A percentile compares a stretch with the other conserved stretches of the same genome.
Evolutionary conservation across 2,888 invertebrate genomes (phyloP).

Genomic region (Bibio marci): DNA sequence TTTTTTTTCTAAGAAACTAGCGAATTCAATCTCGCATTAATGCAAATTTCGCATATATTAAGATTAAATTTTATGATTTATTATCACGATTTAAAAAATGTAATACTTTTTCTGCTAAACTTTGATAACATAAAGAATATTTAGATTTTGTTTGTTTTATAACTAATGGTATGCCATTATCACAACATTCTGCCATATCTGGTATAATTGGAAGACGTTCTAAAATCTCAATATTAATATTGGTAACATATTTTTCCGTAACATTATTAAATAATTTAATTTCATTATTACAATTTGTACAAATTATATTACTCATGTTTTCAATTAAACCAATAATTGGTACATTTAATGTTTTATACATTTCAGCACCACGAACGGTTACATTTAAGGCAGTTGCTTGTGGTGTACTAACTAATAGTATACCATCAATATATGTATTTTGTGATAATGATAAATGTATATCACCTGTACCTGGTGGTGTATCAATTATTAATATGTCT

Average conservation of each 20-base stretch:
- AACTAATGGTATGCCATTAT: slow-evolving; percentile 22
- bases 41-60: no score
- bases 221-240: slow-evolving; percentile 47
- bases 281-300: slow-evolving; percentile 56
- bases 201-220: slow-evolving; percentile 33
- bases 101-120: slow-evolving; percentile 7
- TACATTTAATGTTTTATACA: slow-evolving; percentile 70
- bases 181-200: slow-evolving; percentile 23
- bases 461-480: slow-evolving; percentile 95
- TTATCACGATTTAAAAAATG: slow-evolving; percentile 8
- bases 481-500: slow-evolving; percentile 81
- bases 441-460: slow-evolving; percentile 83
- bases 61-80: neutral
- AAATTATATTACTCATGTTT: slow-evolving; percentile 73
- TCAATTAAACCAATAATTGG: slow-evolving; percentile 78
- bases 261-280: slow-evolving; percentile 57
- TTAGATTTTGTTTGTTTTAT: slow-evolving; percentile 20
- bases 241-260: slow-evolving; percentile 39
- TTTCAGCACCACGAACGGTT: slow-evolving; percentile 65
- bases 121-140: no score
- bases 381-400: slow-evolving; percentile 78
- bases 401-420: slow-evolving; percentile 82
- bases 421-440: slow-evolving; percentile 73
- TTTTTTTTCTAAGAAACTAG: neutral
- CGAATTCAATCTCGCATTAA: no score